Percentiles rank a stretch among this genome's conserved stretches.
These are phyloP conservation scores for Anticlea derivata DNA, from an alignment of 2,888 invertebrate species.

Conservation along the genomic window DNA sequence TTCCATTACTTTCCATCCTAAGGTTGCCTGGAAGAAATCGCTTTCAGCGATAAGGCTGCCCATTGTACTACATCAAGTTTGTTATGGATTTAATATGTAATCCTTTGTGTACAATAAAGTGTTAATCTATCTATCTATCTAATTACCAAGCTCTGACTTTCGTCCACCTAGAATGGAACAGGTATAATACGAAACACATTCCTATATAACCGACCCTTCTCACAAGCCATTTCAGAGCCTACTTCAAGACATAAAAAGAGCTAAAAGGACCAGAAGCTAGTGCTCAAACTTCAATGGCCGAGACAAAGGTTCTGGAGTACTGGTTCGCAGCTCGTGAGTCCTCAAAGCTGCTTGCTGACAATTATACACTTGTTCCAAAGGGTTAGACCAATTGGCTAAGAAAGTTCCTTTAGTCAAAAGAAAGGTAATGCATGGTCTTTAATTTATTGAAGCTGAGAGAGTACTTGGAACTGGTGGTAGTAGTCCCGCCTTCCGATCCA, in stretches of 20 bases:
- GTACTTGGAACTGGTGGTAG: no score
- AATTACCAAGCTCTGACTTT: neutral
- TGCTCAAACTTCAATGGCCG: slow-evolving; percentile 11
- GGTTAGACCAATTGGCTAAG: slow-evolving; percentile 13
- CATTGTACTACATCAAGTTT: no score
- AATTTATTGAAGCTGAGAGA: no score
- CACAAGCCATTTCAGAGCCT: slow-evolving; percentile 3
- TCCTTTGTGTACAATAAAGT: no score
- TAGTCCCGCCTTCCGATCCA: no score
- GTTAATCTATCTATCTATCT: no score
- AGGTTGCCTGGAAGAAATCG: no score
- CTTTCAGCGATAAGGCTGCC: no score
- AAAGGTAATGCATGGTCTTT: no score
- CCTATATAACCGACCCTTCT: slow-evolving; percentile 1
- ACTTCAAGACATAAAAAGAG: slow-evolving; percentile 15
- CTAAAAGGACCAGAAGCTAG: slow-evolving; percentile 10
- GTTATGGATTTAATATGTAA: no score
- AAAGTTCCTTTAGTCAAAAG: neutral
- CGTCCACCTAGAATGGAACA: neutral
- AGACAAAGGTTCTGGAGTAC: slow-evolving; percentile 20
- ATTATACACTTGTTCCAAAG: slow-evolving; percentile 17
- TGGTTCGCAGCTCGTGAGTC: slow-evolving; percentile 5
- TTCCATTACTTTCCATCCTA: no score
- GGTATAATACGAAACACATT: neutral
- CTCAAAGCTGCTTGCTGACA: slow-evolving; percentile 7